A percentile compares a stretch with the other conserved stretches of the same genome.
These are phyloP conservation scores for Pammene fasciana DNA, from an alignment of 2,888 invertebrate genomes.

Conservation along the genomic window DNA sequence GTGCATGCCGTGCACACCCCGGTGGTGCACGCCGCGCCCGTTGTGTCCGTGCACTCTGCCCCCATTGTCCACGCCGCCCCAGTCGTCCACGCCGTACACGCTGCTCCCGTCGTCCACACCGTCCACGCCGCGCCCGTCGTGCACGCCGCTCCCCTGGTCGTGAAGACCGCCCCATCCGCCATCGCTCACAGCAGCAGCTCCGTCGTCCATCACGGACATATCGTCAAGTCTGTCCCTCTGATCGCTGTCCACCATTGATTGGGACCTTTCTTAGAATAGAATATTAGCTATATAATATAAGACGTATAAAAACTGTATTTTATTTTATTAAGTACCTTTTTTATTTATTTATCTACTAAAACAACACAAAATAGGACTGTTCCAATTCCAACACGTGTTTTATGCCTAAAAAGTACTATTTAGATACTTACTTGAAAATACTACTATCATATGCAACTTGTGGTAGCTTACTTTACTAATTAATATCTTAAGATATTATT, in stretches of 20 bases:
- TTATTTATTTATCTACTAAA: background rate
- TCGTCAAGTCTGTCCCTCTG: constrained; percentile 72
- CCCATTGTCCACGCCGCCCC: constrained; percentile 54
- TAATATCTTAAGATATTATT: no score
- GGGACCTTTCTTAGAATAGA: constrained; percentile 46
- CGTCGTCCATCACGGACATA: constrained; percentile 66
- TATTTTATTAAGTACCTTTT: background rate
- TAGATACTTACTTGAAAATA: no score
- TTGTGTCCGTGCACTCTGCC: constrained; percentile 41
- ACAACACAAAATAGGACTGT: background rate
- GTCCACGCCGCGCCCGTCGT: constrained; percentile 48
- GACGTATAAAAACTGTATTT: background rate
- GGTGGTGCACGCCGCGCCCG: constrained; percentile 52
- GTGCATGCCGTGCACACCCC: constrained; percentile 54
- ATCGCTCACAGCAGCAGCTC: constrained; percentile 73
- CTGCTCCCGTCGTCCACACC: constrained; percentile 43
- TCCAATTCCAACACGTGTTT: no score
- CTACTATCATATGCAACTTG: no score
- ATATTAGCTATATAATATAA: no score
- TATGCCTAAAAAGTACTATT: no score
- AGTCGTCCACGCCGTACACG: constrained; percentile 39
- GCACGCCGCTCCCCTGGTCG: constrained; percentile 61
- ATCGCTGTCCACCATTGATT: constrained; percentile 67
- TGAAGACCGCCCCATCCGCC: constrained; percentile 71
- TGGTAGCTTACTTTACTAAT: no score